Evolutionary conservation across 1,140 invertebrate species (phyloP).

Genomic region (Mizuhopecten yessoensis): DNA sequence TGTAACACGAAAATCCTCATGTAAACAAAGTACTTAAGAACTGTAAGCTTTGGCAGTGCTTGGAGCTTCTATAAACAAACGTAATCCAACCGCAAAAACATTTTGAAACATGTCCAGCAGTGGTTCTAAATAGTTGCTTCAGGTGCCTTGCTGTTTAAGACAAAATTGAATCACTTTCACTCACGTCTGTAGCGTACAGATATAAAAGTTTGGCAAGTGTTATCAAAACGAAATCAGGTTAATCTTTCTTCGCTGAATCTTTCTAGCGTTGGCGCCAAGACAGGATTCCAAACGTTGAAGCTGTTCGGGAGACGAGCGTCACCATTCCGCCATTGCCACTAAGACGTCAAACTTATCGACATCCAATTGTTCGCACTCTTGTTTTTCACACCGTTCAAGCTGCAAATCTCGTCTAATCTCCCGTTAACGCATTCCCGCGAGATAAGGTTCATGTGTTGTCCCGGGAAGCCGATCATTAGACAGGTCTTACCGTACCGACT

Average conservation of each 20-base stretch:
- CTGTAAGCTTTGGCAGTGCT: not conserved
- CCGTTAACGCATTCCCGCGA: constrained; percentile 22
- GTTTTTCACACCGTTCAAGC: constrained; percentile 16
- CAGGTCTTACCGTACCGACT: not conserved
- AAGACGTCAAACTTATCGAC: constrained; percentile 13
- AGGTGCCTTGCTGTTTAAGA: not conserved
- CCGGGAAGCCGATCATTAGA: not conserved
- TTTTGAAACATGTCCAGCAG: not conserved
- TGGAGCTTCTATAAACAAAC: too few relatives aligned
- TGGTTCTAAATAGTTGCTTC: constrained; percentile 3
- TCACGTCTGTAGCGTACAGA: not conserved
- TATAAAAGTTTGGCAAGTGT: constrained; percentile 38
- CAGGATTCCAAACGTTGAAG: not conserved
- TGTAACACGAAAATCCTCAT: not conserved
- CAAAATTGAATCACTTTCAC: not conserved
- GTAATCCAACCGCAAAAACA: not conserved
- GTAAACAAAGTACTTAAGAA: not conserved
- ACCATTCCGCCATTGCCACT: constrained; percentile 23
- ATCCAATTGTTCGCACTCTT: constrained; percentile 38
- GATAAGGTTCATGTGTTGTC: constrained; percentile 16
- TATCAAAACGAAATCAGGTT: constrained; percentile 4
- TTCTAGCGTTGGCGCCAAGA: constrained; percentile 17
- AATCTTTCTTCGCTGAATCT: not conserved
- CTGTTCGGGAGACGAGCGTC: constrained; percentile 2
- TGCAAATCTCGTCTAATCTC: constrained; percentile 38